Evolutionary conservation across 2,797 vertebrate genomes (phyloP), one percentile per base, ranked within the genome.

Genomic region (Mus caroli): DNA sequence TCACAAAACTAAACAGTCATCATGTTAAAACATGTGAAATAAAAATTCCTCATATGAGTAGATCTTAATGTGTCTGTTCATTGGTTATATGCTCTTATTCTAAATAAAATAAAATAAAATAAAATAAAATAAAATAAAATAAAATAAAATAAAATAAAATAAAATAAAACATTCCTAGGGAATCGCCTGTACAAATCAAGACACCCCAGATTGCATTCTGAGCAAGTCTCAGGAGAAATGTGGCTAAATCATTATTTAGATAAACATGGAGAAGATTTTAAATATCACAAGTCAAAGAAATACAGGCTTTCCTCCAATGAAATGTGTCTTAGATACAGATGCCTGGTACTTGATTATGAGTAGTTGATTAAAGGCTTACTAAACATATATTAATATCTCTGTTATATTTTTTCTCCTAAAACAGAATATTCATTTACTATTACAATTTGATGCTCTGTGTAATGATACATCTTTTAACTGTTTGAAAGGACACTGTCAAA

Each of bases 111-210:
- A n/a, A n/a, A n/a, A n/a, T n/a, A n/a, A n/a, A n/a, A n/a, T n/a
- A n/a, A n/a, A n/a, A n/a, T n/a, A n/a, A n/a, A n/a, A n/a, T n/a
- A n/a, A n/a, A n/a, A n/a, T n/a, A n/a, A n/a, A n/a, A n/a, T n/a
- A n/a, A n/a, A n/a, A n/a, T n/a, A n/a, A n/a, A n/a, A n/a, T n/a
- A n/a, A n/a, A n/a, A n/a, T n/a, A n/a, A n/a, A n/a, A 46, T 46
- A 46, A 46, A 97, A 92, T 89, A 94, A 90, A 91, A 58, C 78
- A 92, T 82, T 80, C 78, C 58, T 54, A 87, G 62, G 93, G 20
- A 97, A 95, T 94, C 94, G 90, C 69, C 62, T 90, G 26, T 52
- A 93, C 90, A 96, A 96, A 95, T 97, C 75, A 87, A 87, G 76
- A 91, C 93, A 91, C 40, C 92, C 20, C 76, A 94, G 93, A 88